phyloP scores from a whole-genome alignment of 2,888 invertebrate species.

The Drosophila eohydei region DNA sequence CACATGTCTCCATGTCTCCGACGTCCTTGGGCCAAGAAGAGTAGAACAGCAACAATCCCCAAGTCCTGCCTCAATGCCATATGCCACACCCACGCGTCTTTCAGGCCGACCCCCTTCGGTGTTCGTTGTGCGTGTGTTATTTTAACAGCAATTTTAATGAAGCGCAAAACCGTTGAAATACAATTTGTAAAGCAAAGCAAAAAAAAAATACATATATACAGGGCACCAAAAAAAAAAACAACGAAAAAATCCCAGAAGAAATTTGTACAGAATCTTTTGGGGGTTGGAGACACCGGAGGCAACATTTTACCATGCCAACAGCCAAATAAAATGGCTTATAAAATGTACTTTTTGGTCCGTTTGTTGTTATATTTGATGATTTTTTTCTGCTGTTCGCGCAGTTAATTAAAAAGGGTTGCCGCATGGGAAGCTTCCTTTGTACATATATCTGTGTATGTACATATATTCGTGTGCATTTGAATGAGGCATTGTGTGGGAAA shows the following conservation, averaged over 20 bases:
- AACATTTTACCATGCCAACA: constrained; percentile 45
- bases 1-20: constrained; percentile 41
- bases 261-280: constrained; percentile 27
- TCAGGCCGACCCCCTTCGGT: constrained; percentile 1
- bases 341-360: constrained; percentile 43
- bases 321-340: constrained; percentile 58
- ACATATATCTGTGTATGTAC: constrained; percentile 2
- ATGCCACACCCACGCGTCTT: neutral
- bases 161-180: constrained; percentile 79
- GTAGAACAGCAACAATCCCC: constrained; percentile 22
- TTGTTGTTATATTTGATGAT: constrained; percentile 45
- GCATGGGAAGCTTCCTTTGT: constrained; percentile 24
- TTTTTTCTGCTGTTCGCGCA: constrained; percentile 41
- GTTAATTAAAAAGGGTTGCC: constrained; percentile 75
- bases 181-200: constrained; percentile 71
- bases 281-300: constrained; percentile 5
- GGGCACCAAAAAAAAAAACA: neutral
- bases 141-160: constrained; percentile 80
- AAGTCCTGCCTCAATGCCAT: neutral
- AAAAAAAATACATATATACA: constrained; percentile 21
- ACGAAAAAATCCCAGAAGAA: constrained; percentile 24
- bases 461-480: constrained; percentile 54
- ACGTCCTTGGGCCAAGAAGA: constrained; percentile 58
- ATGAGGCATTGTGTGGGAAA: constrained; percentile 37
- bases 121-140: constrained; percentile 68